Evolutionary conservation across 2,113 vertebrate genomes (phyloP).

Genomic region (Speoplatyrhinus poulsoni): DNA sequence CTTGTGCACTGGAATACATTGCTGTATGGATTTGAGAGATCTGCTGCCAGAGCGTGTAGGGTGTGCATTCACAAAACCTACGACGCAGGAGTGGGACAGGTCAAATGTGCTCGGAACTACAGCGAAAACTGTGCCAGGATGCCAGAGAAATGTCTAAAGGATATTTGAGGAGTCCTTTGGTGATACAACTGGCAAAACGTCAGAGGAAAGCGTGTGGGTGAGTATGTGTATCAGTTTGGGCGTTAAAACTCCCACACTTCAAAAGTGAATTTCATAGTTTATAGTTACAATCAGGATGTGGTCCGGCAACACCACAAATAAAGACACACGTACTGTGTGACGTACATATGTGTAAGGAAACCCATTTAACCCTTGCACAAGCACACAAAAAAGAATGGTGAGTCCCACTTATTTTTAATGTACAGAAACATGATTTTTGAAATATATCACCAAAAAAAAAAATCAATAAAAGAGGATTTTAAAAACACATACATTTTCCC

Average conservation of each 20-base stretch:
- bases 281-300: conserved; percentile 9
- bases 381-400: background rate
- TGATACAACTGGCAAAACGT: background rate
- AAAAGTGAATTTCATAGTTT: background rate
- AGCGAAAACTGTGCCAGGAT: background rate
- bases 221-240: background rate
- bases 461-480: background rate
- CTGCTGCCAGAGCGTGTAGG: background rate
- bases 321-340: background rate
- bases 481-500: too few relatives aligned
- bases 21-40: background rate
- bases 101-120: background rate
- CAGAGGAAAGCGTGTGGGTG: background rate
- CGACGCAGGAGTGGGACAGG: background rate
- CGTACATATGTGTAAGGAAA: background rate
- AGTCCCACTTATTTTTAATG: background rate
- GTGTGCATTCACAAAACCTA: background rate
- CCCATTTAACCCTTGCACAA: background rate
- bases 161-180: conserved; percentile 1
- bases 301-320: background rate
- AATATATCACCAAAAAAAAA: background rate
- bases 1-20: background rate
- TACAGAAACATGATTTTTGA: too few relatives aligned
- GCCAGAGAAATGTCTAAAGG: background rate
- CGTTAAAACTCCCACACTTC: background rate